Evolutionary conservation across 2,113 vertebrate genomes (phyloP), one percentile per base, ranked within the genome.

Genomic region (Planiliza haematocheilus): DNA sequence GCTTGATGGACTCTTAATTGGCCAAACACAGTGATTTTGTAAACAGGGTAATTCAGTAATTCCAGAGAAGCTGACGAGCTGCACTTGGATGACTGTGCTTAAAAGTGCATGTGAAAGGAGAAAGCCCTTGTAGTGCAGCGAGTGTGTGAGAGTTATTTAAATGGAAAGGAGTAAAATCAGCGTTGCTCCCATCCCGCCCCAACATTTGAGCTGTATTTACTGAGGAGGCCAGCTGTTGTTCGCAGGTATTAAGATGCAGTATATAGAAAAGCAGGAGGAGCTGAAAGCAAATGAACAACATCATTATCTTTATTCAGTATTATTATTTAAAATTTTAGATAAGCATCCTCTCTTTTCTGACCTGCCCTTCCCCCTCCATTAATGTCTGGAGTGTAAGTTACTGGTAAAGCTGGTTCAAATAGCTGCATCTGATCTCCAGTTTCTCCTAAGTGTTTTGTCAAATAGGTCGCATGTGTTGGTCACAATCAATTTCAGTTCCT

Each of bases 11-110:
- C 39, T 2, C 16, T n/a, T 83, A 75, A 82, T 49, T 81, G 72
- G 52, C 56, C 41, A 58, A 73, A 60, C 59, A 46, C 36, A 7
- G 59, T 56, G 39, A 72, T 77, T 85, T 56, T 79, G 63, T 48
- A 63, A 81, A 74, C 36, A 4, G 49, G 77, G 49, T 74, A 67
- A 80, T 80, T 75, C 13, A 70, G 43, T 81, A 73, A 86, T 72
- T 81, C 65, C n/a, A 55, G 57, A 83, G 61, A 55, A 34, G 13
- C 57, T 70, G 62, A 66, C 74, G 38, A 59, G 55, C 58, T 45
- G 53, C 52, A 39, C 55, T 78, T 18, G 45, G 41, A 62, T 53
- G 24, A 61, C 59, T 49, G 52, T 17, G 61, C 48, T 58, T 8
- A 11, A 60, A 45, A 59, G 30, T 24, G 13, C 45, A 21, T 4